Evolutionary conservation across 2,888 invertebrate species (phyloP).

Genomic region (Spodoptera exigua): DNA sequence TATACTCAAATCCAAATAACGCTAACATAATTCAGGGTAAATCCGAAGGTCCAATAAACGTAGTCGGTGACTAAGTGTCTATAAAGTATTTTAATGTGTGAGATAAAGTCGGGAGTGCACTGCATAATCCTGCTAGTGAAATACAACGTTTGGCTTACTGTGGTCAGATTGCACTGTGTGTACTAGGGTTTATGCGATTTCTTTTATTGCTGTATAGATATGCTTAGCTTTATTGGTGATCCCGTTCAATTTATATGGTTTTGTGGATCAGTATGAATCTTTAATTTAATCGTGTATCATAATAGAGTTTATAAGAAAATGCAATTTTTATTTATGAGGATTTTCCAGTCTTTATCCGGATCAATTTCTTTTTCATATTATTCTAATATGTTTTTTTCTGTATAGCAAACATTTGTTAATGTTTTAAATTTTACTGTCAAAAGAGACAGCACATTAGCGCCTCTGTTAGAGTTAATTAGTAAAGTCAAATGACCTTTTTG

Average conservation of each 20-base stretch:
- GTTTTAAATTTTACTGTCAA: background rate
- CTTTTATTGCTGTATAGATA: slow-evolving; percentile 58
- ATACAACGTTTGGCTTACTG: slow-evolving; percentile 64
- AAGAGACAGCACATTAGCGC: slow-evolving; percentile 12
- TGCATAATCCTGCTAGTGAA: slow-evolving; percentile 56
- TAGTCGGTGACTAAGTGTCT: slow-evolving; percentile 60
- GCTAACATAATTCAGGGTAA: slow-evolving; percentile 40
- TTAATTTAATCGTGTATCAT: slow-evolving; percentile 18
- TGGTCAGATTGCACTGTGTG: slow-evolving; percentile 54
- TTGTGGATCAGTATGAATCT: slow-evolving; percentile 22
- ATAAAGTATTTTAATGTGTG: slow-evolving; percentile 75
- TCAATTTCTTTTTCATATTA: background rate
- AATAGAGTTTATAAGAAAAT: background rate
- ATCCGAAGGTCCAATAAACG: slow-evolving; percentile 49
- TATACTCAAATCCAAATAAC: slow-evolving; percentile 44
- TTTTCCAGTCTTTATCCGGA: background rate
- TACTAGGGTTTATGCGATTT: slow-evolving; percentile 62
- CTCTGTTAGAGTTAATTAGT: slow-evolving; percentile 40
- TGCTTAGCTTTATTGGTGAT: slow-evolving; percentile 50
- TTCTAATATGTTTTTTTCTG: background rate
- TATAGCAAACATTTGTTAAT: background rate
- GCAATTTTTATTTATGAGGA: background rate
- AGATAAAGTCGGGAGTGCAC: slow-evolving; percentile 68
- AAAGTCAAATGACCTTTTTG: slow-evolving; percentile 50
- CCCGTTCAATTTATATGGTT: slow-evolving; percentile 28